phyloP scores from a whole-genome alignment of 2,113 vertebrate genomes.

The Forbesichthys papilliferus region DNA sequence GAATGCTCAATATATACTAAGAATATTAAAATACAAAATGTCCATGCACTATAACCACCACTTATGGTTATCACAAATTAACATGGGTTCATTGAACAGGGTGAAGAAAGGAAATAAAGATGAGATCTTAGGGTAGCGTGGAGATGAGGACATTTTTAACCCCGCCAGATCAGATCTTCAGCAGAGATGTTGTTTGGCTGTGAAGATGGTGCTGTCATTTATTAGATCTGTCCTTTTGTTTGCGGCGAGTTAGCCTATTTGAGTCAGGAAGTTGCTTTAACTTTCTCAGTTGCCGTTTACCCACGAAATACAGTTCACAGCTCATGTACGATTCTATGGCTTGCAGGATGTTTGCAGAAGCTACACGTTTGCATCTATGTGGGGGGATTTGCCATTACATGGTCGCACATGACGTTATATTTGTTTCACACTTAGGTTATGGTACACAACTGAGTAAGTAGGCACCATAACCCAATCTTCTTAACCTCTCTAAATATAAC shows the following conservation, averaged over 20 bases:
- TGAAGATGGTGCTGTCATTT: not conserved
- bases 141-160: too few relatives aligned
- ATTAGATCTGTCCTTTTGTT: not conserved
- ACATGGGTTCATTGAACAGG: too few relatives aligned
- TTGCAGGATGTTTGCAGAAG: constrained; percentile 5
- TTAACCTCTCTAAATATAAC: not conserved
- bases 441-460: too few relatives aligned
- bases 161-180: too few relatives aligned
- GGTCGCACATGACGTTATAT: too few relatives aligned
- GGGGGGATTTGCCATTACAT: not conserved
- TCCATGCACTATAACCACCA: too few relatives aligned
- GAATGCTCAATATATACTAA: too few relatives aligned
- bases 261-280: constrained; percentile 1
- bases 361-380: not conserved
- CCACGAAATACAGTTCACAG: not conserved
- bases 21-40: too few relatives aligned
- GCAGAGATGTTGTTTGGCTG: not conserved
- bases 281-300: too few relatives aligned
- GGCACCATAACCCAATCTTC: constrained; percentile 38
- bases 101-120: too few relatives aligned
- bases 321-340: not conserved
- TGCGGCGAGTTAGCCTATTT: not conserved
- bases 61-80: too few relatives aligned
- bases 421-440: not conserved
- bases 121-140: too few relatives aligned